These are phyloP conservation scores for Drosophila leonis DNA, from an alignment of 2,888 invertebrate species.

Conservation along the genomic window DNA sequence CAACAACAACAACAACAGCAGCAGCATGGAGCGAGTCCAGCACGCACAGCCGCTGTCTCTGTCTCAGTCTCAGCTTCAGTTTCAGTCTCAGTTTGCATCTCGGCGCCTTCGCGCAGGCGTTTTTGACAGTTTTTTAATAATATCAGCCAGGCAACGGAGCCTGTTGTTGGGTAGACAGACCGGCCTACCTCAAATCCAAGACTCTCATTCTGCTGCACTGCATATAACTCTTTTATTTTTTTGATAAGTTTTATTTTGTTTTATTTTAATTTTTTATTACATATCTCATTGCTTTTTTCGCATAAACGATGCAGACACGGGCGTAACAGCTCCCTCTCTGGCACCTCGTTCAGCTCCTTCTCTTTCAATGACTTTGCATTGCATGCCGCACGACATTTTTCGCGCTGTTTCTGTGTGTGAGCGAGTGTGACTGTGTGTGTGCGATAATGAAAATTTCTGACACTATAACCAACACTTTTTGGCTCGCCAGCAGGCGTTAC, in stretches of 20 bases:
- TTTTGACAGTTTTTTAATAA: conserved; percentile 80
- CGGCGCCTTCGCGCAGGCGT: conserved; percentile 76
- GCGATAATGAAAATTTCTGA: conserved; percentile 82
- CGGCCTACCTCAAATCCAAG: conserved; percentile 73
- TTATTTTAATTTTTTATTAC: conserved; percentile 45
- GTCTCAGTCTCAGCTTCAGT: conserved; percentile 26
- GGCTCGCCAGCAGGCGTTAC: conserved; percentile 69
- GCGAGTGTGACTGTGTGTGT: conserved; percentile 43
- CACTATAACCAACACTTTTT: conserved; percentile 80
- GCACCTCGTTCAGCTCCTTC: conserved; percentile 23
- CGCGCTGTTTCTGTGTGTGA: conserved; percentile 32
- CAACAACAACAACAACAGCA: conserved; percentile 31
- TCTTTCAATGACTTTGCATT: conserved; percentile 59
- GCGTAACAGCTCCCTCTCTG: conserved; percentile 55
- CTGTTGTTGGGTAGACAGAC: conserved; percentile 52
- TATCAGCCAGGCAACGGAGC: conserved; percentile 63
- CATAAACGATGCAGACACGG: conserved; percentile 78
- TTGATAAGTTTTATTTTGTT: conserved; percentile 36
- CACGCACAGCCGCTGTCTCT: conserved; percentile 66
- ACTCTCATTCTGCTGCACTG: conserved; percentile 32
- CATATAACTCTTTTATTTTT: conserved; percentile 22
- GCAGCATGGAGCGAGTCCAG: conserved; percentile 39
- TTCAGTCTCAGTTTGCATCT: conserved; percentile 35
- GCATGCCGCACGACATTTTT: conserved; percentile 80
- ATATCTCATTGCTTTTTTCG: conserved; percentile 77